Base-by-base conservation (phyloP, 2,888 invertebrate genomes). In the Himalopsyche kuldschensis region DNA sequence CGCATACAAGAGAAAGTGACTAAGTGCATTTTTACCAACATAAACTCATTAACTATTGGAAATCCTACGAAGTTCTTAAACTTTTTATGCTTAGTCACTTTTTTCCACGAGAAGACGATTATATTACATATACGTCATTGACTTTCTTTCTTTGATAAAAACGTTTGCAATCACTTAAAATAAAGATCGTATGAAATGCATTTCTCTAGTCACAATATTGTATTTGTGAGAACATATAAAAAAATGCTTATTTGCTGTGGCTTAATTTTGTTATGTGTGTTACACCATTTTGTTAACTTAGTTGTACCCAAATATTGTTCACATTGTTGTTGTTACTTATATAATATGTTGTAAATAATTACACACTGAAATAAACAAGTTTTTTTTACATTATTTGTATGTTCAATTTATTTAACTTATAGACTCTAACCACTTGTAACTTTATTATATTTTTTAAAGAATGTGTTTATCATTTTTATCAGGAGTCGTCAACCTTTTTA, bases 211-310 rank as follows among this genome's bases (percentile, higher is more conserved):
- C 75, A 31, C 75, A 75, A 11, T 69, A 30, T 2, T 55, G 24
- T 20, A 6, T 55, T 55, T 24, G 55, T 20, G 24, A 20, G 24
- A 55, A 3, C 24, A 24, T 20, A 48, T 48, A 55, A 24, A 24
- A 17, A 31, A 32, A 10, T 0, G 30, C 0, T n/a, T 24, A 31
- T 30, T 24, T 75, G 0, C n/a, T 31, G 1, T n/a, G 32, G 30
- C 0, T 30, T 75, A 1, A 24, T 75, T n/a, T 75, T 31, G 3
- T 0, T 75, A 15, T 20, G 27, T 63, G 35, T 81, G 32, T 27
- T 63, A 63, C 55, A 24, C 47, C 31, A 55, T 81, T 48, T 48
- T 77, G 35, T 82, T 82, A 78, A 69, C 78, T 24, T 55, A 55
- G 20, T 55, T 75, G 24, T 75, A 75, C 11, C 31, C 27, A 32